Conservation (phyloP, 2,113 vertebrate species). For the Tretioscincus oriximinensis region DNA sequence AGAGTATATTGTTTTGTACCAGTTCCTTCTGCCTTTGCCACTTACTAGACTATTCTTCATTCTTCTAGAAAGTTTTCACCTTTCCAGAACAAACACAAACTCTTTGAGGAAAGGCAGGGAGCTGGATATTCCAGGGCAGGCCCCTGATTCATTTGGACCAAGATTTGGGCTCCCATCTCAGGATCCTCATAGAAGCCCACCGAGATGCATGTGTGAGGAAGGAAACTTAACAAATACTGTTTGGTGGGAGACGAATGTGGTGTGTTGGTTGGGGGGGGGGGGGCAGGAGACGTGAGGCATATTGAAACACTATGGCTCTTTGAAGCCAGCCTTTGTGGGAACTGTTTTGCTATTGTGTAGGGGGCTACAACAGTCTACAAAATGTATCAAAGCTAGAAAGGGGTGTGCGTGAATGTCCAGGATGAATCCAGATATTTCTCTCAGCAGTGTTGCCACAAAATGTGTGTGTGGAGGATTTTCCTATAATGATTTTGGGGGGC, state of each 20-base stretch:
- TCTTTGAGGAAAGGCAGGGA: slow-evolving; percentile 8
- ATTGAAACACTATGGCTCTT: slow-evolving; percentile 24
- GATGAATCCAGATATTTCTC: background rate
- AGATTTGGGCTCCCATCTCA: slow-evolving; percentile 36
- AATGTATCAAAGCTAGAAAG: slow-evolving; percentile 22
- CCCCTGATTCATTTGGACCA: slow-evolving; percentile 61
- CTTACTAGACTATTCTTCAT: background rate
- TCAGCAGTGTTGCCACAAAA: background rate
- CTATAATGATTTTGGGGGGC: background rate
- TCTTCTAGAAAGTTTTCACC: slow-evolving; percentile 12
- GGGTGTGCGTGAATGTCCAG: background rate
- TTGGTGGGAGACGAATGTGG: slow-evolving; percentile 6
- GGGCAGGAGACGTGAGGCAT: background rate
- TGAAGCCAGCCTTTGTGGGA: slow-evolving; percentile 35
- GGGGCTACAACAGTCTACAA: slow-evolving; percentile 39
- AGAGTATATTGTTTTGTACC: background rate
- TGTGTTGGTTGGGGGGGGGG: background rate
- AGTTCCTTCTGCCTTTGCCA: background rate
- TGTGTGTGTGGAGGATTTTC: background rate
- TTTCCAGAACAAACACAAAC: background rate
- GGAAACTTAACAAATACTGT: background rate
- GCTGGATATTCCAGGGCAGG: slow-evolving; percentile 68
- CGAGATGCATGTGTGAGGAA: slow-evolving; percentile 8
- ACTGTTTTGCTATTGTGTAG: slow-evolving; percentile 31
- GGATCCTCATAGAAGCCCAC: background rate